These are phyloP conservation scores for Poeciliopsis retropinna DNA, from an alignment of 2,113 vertebrate species.

Conservation along the genomic window DNA sequence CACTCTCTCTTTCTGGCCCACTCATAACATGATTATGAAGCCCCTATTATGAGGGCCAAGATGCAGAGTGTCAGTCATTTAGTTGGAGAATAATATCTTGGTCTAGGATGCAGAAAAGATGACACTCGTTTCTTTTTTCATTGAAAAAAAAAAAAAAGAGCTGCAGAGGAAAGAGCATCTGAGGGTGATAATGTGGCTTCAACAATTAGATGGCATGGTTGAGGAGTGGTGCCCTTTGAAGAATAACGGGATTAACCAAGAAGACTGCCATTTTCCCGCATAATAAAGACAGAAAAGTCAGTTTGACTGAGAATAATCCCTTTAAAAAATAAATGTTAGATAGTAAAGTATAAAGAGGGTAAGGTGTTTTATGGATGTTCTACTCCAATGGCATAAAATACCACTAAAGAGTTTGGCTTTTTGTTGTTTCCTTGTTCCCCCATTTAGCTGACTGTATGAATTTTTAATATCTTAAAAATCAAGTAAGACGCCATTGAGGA, in stretches of 20 bases:
- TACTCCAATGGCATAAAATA: background rate
- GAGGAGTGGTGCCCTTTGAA: constrained; percentile 8
- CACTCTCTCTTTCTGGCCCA: constrained; percentile 38
- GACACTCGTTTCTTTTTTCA: constrained; percentile 10
- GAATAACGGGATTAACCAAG: constrained; percentile 16
- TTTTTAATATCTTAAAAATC: background rate
- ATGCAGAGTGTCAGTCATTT: constrained; percentile 56
- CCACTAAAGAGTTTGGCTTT: background rate
- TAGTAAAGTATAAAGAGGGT: constrained; percentile 3
- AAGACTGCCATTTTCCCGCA: constrained; percentile 5
- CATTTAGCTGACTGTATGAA: background rate
- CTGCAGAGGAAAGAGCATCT: constrained; percentile 43
- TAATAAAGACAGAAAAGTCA: constrained; percentile 2
- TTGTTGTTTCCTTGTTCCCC: background rate
- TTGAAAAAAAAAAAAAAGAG: constrained; percentile 28
- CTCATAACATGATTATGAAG: constrained; percentile 67
- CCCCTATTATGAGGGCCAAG: constrained; percentile 55
- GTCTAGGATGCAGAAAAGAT: constrained; percentile 27
- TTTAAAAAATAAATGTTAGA: constrained; percentile 10
- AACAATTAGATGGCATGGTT: constrained; percentile 16
- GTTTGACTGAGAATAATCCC: constrained; percentile 12
- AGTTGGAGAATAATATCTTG: constrained; percentile 37
- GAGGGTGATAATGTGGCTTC: constrained; percentile 16
- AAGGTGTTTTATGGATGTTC: background rate
- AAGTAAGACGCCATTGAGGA: background rate